A percentile compares a stretch with the other conserved stretches of the same genome.
These are phyloP conservation scores for Takifugu flavidus DNA, from an alignment of 2,113 vertebrate species.

Conservation along the genomic window DNA sequence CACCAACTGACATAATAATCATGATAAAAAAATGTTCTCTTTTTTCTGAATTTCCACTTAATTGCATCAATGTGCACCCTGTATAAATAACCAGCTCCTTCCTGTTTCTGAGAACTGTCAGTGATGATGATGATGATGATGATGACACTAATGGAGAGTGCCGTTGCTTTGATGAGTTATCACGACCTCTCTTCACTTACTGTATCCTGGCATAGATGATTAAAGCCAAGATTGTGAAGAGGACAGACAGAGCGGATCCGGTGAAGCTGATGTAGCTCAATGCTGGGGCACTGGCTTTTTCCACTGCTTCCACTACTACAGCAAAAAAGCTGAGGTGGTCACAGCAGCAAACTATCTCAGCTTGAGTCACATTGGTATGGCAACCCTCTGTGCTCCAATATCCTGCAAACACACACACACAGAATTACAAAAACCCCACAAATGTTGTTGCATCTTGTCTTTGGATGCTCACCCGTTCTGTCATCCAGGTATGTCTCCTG, in stretches of 20 bases:
- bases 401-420: constrained; percentile 42
- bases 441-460: neutral
- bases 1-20: too few relatives aligned
- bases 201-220: constrained; percentile 68
- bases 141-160: too few relatives aligned
- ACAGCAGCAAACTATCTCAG: constrained; percentile 74
- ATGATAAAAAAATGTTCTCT: too few relatives aligned
- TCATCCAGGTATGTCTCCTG: neutral
- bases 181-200: constrained; percentile 68
- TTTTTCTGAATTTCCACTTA: too few relatives aligned
- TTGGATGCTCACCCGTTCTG: constrained; percentile 22
- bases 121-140: too few relatives aligned
- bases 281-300: neutral
- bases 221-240: constrained; percentile 73
- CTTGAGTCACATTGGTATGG: neutral
- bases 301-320: constrained; percentile 81
- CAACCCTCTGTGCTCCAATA: constrained; percentile 77
- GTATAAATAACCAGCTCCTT: too few relatives aligned
- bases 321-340: constrained; percentile 87
- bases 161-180: too few relatives aligned
- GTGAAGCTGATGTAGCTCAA: constrained; percentile 72
- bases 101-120: too few relatives aligned
- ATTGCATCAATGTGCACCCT: too few relatives aligned
- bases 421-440: neutral
- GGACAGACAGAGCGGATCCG: constrained; percentile 74